These are phyloP conservation scores for Fukomys damarensis DNA, from an alignment of 2,113 vertebrate genomes.

Conservation along the genomic window DNA sequence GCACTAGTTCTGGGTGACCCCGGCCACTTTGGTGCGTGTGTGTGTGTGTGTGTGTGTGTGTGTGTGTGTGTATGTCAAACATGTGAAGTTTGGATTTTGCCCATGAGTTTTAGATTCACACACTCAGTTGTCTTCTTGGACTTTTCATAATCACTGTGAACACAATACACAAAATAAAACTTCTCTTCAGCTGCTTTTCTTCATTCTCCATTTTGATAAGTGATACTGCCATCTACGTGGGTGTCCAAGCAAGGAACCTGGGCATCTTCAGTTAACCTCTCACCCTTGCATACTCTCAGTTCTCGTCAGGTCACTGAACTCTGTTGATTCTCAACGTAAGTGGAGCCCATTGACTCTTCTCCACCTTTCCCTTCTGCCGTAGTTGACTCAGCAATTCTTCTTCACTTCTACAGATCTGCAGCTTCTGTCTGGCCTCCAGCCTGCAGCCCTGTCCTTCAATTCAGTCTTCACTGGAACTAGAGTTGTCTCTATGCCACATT, in stretches of 20 bases:
- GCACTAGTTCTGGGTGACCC: not conserved
- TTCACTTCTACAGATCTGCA: not conserved
- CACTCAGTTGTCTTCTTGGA: not conserved
- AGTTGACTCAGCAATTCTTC: rapidly evolving
- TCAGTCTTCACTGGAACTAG: not conserved
- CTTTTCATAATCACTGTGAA: not conserved
- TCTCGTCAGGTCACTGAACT: not conserved
- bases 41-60: not conserved
- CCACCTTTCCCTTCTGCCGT: not conserved
- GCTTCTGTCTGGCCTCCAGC: not conserved
- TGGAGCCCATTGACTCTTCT: not conserved
- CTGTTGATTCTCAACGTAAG: not conserved
- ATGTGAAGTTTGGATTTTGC: not conserved
- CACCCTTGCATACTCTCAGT: not conserved
- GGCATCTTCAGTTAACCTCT: not conserved
- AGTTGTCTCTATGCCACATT: not conserved
- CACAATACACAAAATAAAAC: not conserved
- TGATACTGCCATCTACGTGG: not conserved
- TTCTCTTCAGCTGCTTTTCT: not conserved
- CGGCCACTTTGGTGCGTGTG: not conserved
- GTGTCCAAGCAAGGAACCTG: not conserved
- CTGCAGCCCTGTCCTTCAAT: not conserved
- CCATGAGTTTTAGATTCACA: not conserved
- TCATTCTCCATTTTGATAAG: not conserved
- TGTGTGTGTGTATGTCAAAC: not conserved